Base-by-base conservation (phyloP, 2,888 invertebrate species). In the Drosophila demipolita region DNA sequence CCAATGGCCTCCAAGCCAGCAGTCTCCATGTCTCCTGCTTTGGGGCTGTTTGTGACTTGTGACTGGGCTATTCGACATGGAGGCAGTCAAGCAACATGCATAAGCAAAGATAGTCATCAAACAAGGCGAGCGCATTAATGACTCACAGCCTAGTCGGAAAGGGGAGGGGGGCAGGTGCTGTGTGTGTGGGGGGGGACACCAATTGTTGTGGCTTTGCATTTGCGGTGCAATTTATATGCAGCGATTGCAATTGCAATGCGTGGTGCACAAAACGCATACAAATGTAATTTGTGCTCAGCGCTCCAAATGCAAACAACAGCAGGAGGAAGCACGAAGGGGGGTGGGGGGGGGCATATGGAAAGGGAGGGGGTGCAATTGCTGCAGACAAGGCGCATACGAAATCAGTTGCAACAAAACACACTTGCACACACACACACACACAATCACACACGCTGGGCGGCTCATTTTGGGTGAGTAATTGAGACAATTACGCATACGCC, bases 381-480 rank as follows among this genome's bases (percentile, higher is more conserved):
- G 63, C 79, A 69, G 78, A 73, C 83, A 75, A 75, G 83, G 66
- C 82, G 79, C 84, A 83, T 81, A 87, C 87, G 78, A 86, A 88
- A 84, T 84, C 81, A 80, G 78, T 67, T 75, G 78, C 66, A 66
- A 60, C 45, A 52, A 32, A 50, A 11, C 52, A 52, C 15, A 60
- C 40, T 64, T 42, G 62, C 20, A 69, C 42, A 65, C 32, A 63
- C n/a, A 48, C 48, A 55, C 26, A n/a, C 12, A 42, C 11, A 36
- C 61, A 73, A 32, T 66, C 73, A 73, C 57, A 61, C 61, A 78
- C 63, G 70, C 62, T 63, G 78, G 73, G 78, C 75, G 75, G 85
- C 89, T 89, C 87, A 85, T 85, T 85, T 85, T 75, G 89, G 89
- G 89, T 85, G 88, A 87, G 89, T 87, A 87, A 87, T 90, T 87